Evolutionary conservation across 2,113 vertebrate genomes (phyloP), one percentile per base, ranked within the genome.

Genomic region (Montifringilla adamsi): DNA sequence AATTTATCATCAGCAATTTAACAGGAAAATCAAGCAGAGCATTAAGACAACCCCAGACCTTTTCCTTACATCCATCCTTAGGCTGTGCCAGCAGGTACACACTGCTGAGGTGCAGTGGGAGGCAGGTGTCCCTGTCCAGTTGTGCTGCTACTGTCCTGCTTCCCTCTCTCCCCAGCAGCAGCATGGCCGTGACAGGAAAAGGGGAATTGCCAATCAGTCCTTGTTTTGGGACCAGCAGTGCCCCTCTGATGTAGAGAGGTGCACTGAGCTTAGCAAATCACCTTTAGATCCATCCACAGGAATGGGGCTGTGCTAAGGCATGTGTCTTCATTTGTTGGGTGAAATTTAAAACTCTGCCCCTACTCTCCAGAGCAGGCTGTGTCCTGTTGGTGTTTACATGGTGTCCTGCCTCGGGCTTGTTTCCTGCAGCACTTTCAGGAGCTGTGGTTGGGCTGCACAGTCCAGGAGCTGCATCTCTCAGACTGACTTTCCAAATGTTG

Each of bases 351-450:
- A 8, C 26, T 83, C 44, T 41, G 19, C 9, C 37, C 10, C 28
- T 69, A 1, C 9, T 21, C 41, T 35, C 11, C 19, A 37, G 14
- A 13, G 11, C 8, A 24, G 55, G 24, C 26, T 69, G 19, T 39
- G 19, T 39, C 37, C 47, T 4, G 1, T 9, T 0, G 0, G 10
- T 28, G n/a, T 41, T 80, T 56, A 37, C 12, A 23, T n/a, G 28
- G 39, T 43, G 5, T 35, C 47, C 30, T 47, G 43, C 7, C 7
- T n/a, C 50, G 23, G 50, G 31, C 11, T 84, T 76, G 23, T 58
- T 80, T 85, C 28, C 52, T 56, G 30, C 2, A 3, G 31, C 37
- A 39, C 8, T 60, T 84, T 46, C 1, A 3, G 28, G 58, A 68
- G n/a, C 3, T 1, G 1, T 6, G 7, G 24, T 3, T 60, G 50